A percentile compares a stretch with the other conserved stretches of the same genome.
Evolutionary conservation across 2,888 invertebrate species (phyloP).

Genomic region (Polymixis flavicincta): DNA sequence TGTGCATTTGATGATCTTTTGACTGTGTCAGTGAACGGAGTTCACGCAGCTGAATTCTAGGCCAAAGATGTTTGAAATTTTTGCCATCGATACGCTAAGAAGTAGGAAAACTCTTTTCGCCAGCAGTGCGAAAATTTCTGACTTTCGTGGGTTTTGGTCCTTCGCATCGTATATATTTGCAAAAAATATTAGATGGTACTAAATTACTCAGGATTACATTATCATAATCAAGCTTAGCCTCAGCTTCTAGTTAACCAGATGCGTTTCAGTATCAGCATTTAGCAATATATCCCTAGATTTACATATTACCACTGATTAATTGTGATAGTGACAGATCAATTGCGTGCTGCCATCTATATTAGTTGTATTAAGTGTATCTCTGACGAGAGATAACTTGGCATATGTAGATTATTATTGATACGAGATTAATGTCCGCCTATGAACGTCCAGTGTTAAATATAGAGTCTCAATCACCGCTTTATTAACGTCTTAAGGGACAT

Average conservation of each 20-base stretch:
- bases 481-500: neutral
- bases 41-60: no score
- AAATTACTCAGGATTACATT: constrained; percentile 25
- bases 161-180: neutral
- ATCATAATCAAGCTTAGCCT: constrained; percentile 13
- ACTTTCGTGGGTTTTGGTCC: neutral
- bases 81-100: no score
- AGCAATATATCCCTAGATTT: constrained; percentile 17
- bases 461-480: constrained; percentile 7
- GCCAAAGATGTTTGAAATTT: no score
- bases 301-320: constrained; percentile 58
- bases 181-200: neutral
- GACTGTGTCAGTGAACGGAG: no score
- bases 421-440: constrained; percentile 15
- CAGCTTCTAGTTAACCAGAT: constrained; percentile 13
- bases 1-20: no score
- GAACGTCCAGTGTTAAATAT: constrained; percentile 4
- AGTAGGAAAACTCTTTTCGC: neutral
- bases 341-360: constrained; percentile 38
- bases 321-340: constrained; percentile 51
- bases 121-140: neutral
- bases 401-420: constrained; percentile 46
- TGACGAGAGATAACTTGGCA: constrained; percentile 23
- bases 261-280: constrained; percentile 7
- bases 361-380: constrained; percentile 34